These are phyloP conservation scores for Porites lutea DNA, from an alignment of 64 coral and sea anemone species.

Conservation along the genomic window DNA sequence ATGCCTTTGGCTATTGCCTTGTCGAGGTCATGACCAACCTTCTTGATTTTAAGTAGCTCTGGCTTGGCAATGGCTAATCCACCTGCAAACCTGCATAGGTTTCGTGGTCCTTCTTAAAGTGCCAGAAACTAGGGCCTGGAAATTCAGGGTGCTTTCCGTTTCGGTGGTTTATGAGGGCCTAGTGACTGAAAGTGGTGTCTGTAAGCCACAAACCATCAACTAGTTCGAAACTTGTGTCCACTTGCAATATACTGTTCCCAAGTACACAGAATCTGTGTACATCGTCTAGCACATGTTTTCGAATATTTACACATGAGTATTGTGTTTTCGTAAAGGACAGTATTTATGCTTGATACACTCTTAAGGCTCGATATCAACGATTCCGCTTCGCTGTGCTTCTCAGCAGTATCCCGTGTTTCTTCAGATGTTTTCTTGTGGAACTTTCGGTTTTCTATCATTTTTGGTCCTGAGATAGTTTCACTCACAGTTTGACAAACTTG, in stretches of 20 bases:
- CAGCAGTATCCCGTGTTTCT: neutral
- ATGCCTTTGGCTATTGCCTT: conserved; percentile 29
- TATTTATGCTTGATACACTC: neutral
- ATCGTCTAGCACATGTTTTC: conserved; percentile 25
- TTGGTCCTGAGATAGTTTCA: conserved; percentile 44
- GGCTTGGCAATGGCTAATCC: conserved; percentile 18
- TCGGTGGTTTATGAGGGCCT: conserved; percentile 36
- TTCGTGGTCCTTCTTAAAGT: conserved; percentile 29
- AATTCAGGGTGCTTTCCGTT: conserved; percentile 44
- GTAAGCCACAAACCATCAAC: conserved; percentile 71
- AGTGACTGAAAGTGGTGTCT: conserved; percentile 58
- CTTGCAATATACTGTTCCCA: conserved; percentile 36
- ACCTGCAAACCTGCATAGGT: conserved; percentile 34
- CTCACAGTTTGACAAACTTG: conserved; percentile 39
- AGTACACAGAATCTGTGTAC: conserved; percentile 47
- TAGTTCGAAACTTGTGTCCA: conserved; percentile 76
- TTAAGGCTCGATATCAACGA: conserved; percentile 6
- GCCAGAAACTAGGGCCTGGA: conserved; percentile 39
- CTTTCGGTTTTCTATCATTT: conserved; percentile 45
- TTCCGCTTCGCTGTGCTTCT: conserved; percentile 33
- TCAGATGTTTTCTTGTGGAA: conserved; percentile 47
- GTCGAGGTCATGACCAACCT: conserved; percentile 50
- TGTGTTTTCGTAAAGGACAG: conserved; percentile 37
- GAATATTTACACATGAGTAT: conserved; percentile 9
- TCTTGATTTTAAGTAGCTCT: conserved; percentile 15